Evolutionary conservation across 2,797 vertebrate genomes (phyloP).

Genomic region (Coracias cyanogaster): DNA sequence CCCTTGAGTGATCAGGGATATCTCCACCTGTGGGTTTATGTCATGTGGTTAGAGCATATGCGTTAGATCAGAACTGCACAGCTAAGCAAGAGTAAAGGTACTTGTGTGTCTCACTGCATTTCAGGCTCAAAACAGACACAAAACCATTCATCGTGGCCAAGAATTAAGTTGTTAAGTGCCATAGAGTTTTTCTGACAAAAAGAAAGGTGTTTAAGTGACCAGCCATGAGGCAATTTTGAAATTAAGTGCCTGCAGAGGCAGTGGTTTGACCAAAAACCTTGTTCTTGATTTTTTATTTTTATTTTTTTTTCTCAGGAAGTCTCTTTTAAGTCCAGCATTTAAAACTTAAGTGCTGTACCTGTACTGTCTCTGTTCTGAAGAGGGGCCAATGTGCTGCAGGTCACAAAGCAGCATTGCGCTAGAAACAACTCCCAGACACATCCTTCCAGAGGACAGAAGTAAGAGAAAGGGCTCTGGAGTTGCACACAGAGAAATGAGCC

Average conservation of each 20-base stretch:
- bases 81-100: neutral
- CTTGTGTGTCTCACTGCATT: neutral
- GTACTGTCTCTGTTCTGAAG: neutral
- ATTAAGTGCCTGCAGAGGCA: neutral
- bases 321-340: neutral
- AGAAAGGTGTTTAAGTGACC: neutral
- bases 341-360: neutral
- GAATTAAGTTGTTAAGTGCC: neutral
- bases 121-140: neutral
- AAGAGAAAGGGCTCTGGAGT: neutral
- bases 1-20: neutral
- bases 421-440: neutral
- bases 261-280: neutral
- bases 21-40: neutral
- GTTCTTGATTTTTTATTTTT: neutral
- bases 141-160: neutral
- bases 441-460: neutral
- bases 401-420: neutral
- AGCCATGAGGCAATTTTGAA: neutral
- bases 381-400: neutral
- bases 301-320: rapidly evolving
- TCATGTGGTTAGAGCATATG: neutral
- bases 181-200: neutral
- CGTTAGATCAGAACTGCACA: neutral
- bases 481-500: neutral